Conservation (phyloP, 2,797 vertebrate genomes). For the Squalus acanthias region DNA sequence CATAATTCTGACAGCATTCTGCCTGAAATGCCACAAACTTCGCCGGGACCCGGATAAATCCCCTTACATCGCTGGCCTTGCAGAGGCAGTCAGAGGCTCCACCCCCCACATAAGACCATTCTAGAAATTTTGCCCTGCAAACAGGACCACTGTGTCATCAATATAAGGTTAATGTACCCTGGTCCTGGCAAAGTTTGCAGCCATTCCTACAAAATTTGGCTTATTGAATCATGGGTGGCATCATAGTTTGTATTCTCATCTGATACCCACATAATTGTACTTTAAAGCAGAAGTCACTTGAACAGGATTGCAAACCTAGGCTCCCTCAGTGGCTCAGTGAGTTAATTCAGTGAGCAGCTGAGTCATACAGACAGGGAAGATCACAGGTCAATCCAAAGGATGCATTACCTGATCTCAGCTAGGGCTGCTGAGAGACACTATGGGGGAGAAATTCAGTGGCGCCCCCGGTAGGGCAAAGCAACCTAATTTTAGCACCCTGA, state of each 20-base stretch:
- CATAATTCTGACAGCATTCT: background rate
- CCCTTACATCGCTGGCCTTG: background rate
- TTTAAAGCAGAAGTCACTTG: background rate
- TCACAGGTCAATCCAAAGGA: background rate
- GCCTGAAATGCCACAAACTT: background rate
- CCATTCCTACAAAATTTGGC: background rate
- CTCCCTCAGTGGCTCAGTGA: background rate
- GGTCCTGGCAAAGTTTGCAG: background rate
- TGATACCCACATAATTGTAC: background rate
- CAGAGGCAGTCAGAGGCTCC: background rate
- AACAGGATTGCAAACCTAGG: background rate
- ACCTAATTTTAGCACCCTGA: no score
- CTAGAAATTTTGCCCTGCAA: background rate
- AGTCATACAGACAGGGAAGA: background rate
- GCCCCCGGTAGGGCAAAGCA: no score
- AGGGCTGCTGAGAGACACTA: background rate
- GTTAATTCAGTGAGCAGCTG: background rate
- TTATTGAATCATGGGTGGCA: background rate
- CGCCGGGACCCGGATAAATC: background rate
- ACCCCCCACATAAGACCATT: background rate
- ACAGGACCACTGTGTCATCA: background rate
- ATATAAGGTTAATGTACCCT: background rate
- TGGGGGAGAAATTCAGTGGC: no score
- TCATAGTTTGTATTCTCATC: background rate
- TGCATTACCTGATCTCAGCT: background rate